Evolutionary conservation across 2,888 invertebrate genomes (phyloP), one percentile per base, ranked within the genome.

Genomic region (Dasypogon diadema): DNA sequence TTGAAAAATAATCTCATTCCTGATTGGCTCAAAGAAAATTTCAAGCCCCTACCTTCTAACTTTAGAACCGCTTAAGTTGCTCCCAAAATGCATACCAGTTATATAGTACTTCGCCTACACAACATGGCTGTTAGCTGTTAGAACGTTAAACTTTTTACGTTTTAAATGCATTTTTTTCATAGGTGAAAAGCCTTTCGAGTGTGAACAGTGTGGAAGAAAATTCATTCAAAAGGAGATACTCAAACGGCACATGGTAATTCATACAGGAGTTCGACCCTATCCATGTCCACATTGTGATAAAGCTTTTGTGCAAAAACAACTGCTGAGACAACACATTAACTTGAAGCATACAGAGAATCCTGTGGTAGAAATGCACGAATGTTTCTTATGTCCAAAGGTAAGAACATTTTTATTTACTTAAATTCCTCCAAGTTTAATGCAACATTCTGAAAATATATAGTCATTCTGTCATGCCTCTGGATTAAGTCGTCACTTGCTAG

Each of bases 171-270:
- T n/a, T 79, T 80, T 86, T 12, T 24, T 70, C 30, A 30, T 1
- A 76, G 84, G 84, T 0, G 80, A 83, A 10, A 85, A 85, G 54
- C 89, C 89, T 1, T 89, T 87, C 80, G 85, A 87, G 54, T 90
- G 89, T 80, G 86, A 87, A 1, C 83, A 87, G 10, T 92, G 91
- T 80, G 88, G 88, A 51, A 88, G 89, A 77, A 89, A 89, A 63
- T 93, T 93, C 83, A 90, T 91, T n/a, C 93, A 93, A 85, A 91
- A 91, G 75, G 92, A 91, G 83, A 92, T 93, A 79, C 86, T 91
- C 60, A 88, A 87, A 78, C 83, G 92, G 0, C 92, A 92, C 83
- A 84, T 88, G 81, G 88, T 90, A 83, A 88, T 87, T 0, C 89
- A 90, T 78, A 88, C 89, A 0, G 89, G 85, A 4, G 87, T 88